Conservation (phyloP, 2,888 invertebrate species). For the Panopea generosa region DNA sequence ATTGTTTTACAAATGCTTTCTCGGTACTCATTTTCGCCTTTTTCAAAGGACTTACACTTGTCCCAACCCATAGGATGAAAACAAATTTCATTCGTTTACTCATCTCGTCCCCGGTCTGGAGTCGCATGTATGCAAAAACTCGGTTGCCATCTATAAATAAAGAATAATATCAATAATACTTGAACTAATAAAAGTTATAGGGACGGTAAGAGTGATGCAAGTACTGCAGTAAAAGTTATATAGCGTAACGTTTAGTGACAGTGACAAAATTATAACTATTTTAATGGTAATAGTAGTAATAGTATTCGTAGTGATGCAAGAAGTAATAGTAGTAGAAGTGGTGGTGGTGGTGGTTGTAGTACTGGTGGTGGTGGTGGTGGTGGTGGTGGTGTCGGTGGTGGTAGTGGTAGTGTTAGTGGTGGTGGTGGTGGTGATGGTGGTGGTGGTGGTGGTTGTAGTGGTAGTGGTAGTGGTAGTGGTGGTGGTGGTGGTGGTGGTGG, state of each 20-base stretch:
- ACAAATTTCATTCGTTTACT: constrained; percentile 93
- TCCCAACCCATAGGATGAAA: constrained; percentile 92
- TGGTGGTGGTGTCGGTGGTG: too few relatives aligned
- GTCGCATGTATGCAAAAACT: constrained; percentile 90
- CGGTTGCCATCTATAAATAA: constrained; percentile 88
- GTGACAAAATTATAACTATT: too few relatives aligned
- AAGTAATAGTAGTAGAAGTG: too few relatives aligned
- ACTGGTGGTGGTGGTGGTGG: too few relatives aligned
- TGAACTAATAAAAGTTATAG: too few relatives aligned
- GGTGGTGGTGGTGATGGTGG: too few relatives aligned
- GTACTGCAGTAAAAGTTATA: too few relatives aligned
- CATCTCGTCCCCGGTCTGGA: constrained; percentile 91
- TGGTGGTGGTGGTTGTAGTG: too few relatives aligned
- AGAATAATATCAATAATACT: constrained; percentile 7
- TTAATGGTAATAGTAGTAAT: neutral
- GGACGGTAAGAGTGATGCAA: too few relatives aligned
- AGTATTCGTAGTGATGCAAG: neutral
- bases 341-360: too few relatives aligned
- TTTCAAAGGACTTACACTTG: constrained; percentile 91
- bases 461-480: neutral
- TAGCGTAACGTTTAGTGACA: too few relatives aligned
- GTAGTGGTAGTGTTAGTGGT: too few relatives aligned
- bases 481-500: neutral
- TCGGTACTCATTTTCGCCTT: constrained; percentile 94
- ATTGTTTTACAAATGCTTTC: constrained; percentile 91